Conservation (phyloP, 2,888 invertebrate genomes). For the Alloplasta piceator region DNA sequence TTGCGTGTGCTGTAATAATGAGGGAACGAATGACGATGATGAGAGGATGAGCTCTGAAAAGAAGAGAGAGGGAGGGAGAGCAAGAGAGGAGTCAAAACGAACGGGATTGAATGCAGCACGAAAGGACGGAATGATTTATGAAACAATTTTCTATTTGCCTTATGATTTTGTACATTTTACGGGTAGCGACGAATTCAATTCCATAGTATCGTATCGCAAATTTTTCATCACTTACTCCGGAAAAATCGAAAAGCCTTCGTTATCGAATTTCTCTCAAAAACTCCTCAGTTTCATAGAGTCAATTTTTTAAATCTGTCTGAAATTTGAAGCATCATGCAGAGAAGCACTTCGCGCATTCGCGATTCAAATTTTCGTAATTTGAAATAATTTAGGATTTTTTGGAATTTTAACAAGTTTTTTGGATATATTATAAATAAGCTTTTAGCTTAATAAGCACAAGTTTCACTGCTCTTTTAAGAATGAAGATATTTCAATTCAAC, state of each 20-base stretch:
- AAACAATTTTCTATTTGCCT: not conserved
- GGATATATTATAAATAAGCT: no score
- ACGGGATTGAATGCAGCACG: slow-evolving; percentile 14
- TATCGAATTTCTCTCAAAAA: not conserved
- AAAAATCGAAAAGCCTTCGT: not conserved
- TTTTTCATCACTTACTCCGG: not conserved
- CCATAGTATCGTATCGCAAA: not conserved
- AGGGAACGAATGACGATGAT: slow-evolving; percentile 29
- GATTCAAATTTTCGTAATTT: no score
- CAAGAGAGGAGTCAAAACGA: slow-evolving; percentile 16
- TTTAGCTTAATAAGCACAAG: no score
- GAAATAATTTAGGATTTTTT: no score
- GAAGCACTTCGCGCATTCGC: no score
- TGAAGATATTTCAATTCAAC: no score
- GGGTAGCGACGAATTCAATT: not conserved
- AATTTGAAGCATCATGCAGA: no score
- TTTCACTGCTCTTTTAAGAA: no score
- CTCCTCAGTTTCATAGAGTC: not conserved
- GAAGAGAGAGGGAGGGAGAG: slow-evolving; percentile 1
- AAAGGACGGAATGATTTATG: slow-evolving; percentile 27
- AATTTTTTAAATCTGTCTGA: not conserved
- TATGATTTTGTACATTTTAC: not conserved
- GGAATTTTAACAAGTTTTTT: no score
- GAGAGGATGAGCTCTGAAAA: slow-evolving; percentile 32
- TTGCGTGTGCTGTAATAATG: slow-evolving; percentile 48